Conservation (phyloP, 2,797 vertebrate species). For the Semotilus atromaculatus region DNA sequence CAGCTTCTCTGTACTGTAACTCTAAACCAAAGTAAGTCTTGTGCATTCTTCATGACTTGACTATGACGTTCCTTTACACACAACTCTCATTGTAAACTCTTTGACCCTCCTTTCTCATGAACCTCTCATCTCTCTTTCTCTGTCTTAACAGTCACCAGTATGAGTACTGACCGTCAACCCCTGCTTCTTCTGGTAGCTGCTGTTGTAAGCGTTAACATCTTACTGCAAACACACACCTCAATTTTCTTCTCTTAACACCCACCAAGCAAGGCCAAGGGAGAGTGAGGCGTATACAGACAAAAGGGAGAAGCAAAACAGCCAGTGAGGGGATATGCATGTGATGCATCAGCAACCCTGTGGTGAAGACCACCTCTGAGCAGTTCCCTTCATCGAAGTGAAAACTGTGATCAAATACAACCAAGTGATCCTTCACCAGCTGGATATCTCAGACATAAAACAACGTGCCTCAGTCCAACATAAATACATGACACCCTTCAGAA, state of each 20-base stretch:
- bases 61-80: background rate
- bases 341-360: conserved; percentile 31
- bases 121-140: conserved; percentile 19
- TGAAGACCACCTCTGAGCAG: conserved; percentile 42
- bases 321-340: conserved; percentile 40
- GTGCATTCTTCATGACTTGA: conserved; percentile 28
- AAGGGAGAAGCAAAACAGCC: conserved; percentile 35
- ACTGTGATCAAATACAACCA: conserved; percentile 51
- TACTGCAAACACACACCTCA: conserved; percentile 61
- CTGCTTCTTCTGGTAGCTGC: conserved; percentile 66
- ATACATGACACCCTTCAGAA: conserved; percentile 43
- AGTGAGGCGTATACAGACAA: conserved; percentile 41
- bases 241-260: conserved; percentile 72
- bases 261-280: conserved; percentile 37
- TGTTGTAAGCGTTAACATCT: conserved; percentile 61
- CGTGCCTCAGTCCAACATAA: conserved; percentile 27
- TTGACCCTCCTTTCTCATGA: background rate
- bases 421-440: conserved; percentile 38
- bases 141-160: conserved; percentile 72
- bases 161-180: conserved; percentile 64
- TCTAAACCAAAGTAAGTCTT: conserved; percentile 31
- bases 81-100: background rate
- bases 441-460: conserved; percentile 42
- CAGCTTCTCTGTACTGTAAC: conserved; percentile 39
- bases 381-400: conserved; percentile 43